Evolutionary conservation across 2,888 invertebrate genomes (phyloP), one percentile per base, ranked within the genome.

Genomic region (Scaptodrosophila latifasciaeformis): DNA sequence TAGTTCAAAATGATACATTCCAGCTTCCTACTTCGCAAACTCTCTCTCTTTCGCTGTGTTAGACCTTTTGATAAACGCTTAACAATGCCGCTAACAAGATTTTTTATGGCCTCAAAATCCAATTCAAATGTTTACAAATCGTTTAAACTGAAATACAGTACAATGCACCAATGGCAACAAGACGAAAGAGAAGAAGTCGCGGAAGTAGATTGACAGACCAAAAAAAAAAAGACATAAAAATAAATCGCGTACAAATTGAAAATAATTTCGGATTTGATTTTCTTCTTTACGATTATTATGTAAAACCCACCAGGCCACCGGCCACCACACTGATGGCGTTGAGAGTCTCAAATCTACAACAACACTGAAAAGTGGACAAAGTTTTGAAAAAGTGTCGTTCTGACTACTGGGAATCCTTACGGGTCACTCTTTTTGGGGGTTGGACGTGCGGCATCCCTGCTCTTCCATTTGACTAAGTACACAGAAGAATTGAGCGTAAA

Each of bases 191-290:
- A 27, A 45, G 30, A 27, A 39, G 30, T 27, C 44, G 40, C 15
- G 21, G 60, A 54, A 58, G 62, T 45, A 55, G 44, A 40, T 57
- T 13, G 39, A 40, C 34, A 13, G 30, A n/a, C 42, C 46, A 42
- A 47, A 21, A 12, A 53, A 51, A 67, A 46, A 74, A 74, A 77
- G 75, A 77, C 81, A 82, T 82, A 76, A 82, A 82, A 84, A 65
- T 82, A 82, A 84, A 83, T 83, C 82, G 83, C 80, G 70, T 78
- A 84, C 84, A 83, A 83, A 83, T 83, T 84, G 84, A 83, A 84
- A 79, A 81, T 82, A 81, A 84, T 83, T 82, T 83, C 68, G 59
- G 81, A 75, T 82, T 81, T 82, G 79, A 78, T 83, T 82, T 76
- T 78, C 63, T 65, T 70, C 78, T 82, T 81, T 78, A 78, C 69